Percentiles rank a stretch among this genome's conserved stretches.
These are phyloP conservation scores for Latheticus oryzae DNA, from an alignment of 2,888 invertebrate species.

Conservation along the genomic window DNA sequence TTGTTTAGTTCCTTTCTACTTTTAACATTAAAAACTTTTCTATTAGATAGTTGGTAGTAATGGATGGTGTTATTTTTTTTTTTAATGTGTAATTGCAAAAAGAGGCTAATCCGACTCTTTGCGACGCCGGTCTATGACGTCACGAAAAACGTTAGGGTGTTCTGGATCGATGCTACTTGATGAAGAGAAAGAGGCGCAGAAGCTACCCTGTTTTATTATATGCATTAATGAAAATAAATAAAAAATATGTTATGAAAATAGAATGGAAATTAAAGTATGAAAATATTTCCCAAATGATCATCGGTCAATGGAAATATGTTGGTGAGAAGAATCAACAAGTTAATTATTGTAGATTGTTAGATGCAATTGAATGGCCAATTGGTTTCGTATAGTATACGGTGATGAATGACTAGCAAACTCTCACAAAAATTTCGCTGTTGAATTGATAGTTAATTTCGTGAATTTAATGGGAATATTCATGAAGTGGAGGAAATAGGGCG, in stretches of 20 bases:
- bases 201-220: no score
- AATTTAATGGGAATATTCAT: no score
- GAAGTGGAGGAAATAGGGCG: no score
- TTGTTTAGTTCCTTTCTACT: no score
- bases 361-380: constrained; percentile 9
- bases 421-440: no score
- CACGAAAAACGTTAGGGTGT: constrained; percentile 46
- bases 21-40: no score
- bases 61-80: no score
- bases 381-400: constrained; percentile 17
- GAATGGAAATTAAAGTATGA: no score
- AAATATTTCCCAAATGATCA: no score
- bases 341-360: constrained; percentile 12
- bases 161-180: constrained; percentile 46
- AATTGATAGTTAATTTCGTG: no score
- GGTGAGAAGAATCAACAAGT: constrained; percentile 24
- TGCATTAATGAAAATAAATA: constrained; percentile 25
- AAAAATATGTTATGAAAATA: constrained; percentile 16
- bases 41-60: no score
- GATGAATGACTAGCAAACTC: constrained; percentile 12
- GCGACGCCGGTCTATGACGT: constrained; percentile 51
- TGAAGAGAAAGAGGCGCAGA: constrained; percentile 29
- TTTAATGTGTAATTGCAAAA: constrained; percentile 31
- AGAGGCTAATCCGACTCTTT: constrained; percentile 42
- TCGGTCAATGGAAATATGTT: constrained; percentile 6